Conservation (phyloP, 1,140 invertebrate species). For the Caerostris darwini region DNA sequence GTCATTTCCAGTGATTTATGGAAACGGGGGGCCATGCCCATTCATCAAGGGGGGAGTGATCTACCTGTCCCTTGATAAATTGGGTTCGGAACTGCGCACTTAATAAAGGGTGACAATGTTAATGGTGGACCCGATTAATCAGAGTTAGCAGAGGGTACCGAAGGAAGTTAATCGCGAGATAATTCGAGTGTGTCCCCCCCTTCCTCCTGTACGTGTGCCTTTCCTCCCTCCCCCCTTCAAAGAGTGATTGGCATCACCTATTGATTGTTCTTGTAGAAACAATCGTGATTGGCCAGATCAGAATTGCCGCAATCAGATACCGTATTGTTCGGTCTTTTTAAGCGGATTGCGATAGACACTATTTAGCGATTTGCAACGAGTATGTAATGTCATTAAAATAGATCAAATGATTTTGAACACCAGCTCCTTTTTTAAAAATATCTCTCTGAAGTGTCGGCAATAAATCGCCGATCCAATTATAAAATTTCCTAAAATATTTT, state of each 20-base stretch:
- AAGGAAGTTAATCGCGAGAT: slow-evolving; percentile 49
- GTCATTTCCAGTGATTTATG: slow-evolving; percentile 70
- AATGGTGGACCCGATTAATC: slow-evolving; percentile 63
- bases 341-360: too few species aligned
- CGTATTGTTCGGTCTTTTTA: too few species aligned
- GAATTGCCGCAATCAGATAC: too few species aligned
- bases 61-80: slow-evolving; percentile 71
- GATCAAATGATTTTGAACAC: too few species aligned
- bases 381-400: too few species aligned
- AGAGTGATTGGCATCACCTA: slow-evolving; percentile 21
- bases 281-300: neutral
- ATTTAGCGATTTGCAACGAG: too few species aligned
- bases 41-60: slow-evolving; percentile 53
- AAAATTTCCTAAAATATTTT: too few species aligned
- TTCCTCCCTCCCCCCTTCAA: neutral
- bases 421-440: too few species aligned
- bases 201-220: neutral
- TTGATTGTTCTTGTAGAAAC: neutral
- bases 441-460: too few species aligned
- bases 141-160: slow-evolving; percentile 37
- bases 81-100: slow-evolving; percentile 54
- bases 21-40: slow-evolving; percentile 26
- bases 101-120: slow-evolving; percentile 74
- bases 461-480: too few species aligned
- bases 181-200: slow-evolving; percentile 32